Percentiles rank a stretch among this genome's conserved stretches.
phyloP scores from a whole-genome alignment of 2,888 invertebrate species.

The Saturnia japonica region DNA sequence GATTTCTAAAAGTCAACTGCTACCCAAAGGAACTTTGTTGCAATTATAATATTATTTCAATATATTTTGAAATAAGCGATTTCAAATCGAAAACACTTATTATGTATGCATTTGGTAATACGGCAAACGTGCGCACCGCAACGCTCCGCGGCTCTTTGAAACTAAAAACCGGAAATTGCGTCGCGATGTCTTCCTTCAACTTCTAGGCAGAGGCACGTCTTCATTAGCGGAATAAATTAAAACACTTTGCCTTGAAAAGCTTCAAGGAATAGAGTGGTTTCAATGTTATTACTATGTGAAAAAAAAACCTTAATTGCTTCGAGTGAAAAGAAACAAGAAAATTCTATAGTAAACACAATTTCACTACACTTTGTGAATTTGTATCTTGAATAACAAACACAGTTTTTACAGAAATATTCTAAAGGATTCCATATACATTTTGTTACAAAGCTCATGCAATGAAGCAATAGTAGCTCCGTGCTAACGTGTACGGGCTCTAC shows the following conservation, averaged over 20 bases:
- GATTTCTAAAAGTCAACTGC: too few species aligned
- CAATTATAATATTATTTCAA: too few species aligned
- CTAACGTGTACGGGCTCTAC: too few species aligned
- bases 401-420: not conserved
- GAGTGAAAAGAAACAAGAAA: slow-evolving; percentile 1
- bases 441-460: not conserved
- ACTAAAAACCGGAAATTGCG: slow-evolving; percentile 81
- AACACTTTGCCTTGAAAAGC: slow-evolving; percentile 42
- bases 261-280: slow-evolving; percentile 4
- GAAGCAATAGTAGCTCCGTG: too few species aligned
- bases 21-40: too few species aligned
- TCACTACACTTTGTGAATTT: not conserved
- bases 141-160: slow-evolving; percentile 63
- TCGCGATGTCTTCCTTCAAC: slow-evolving; percentile 66
- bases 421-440: not conserved
- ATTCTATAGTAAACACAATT: not conserved
- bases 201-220: slow-evolving; percentile 61
- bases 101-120: slow-evolving; percentile 29
- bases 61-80: not conserved
- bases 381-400: not conserved
- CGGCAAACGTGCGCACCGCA: slow-evolving; percentile 51
- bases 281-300: not conserved
- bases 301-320: slow-evolving; percentile 1
- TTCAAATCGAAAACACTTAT: slow-evolving; percentile 17
- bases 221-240: slow-evolving; percentile 75